phyloP scores from a whole-genome alignment of 2,113 vertebrate genomes.

The Orycteropus afer region DNA sequence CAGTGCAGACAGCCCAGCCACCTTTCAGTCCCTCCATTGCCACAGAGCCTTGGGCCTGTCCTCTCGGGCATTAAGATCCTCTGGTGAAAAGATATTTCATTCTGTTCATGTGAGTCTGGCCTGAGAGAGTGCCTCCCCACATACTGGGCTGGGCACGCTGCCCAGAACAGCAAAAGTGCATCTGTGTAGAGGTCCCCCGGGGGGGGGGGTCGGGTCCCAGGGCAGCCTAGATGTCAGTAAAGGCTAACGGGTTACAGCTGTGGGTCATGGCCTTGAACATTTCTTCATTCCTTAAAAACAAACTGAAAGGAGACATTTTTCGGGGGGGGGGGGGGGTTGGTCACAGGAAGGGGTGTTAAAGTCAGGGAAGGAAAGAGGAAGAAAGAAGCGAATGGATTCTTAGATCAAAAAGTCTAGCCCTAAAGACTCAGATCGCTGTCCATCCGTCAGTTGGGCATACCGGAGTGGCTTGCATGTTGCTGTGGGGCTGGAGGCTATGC shows the following conservation, averaged over 20 bases:
- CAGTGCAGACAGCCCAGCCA: fast-evolving
- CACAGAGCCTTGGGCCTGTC: fast-evolving
- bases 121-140: neutral
- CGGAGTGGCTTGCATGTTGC: neutral
- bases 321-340: fast-evolving
- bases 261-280: neutral
- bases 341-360: neutral
- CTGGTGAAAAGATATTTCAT: neutral
- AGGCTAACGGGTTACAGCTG: slow-evolving; percentile 72
- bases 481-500: neutral
- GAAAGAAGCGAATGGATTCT: neutral
- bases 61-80: neutral
- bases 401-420: neutral
- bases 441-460: neutral
- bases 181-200: slow-evolving; percentile 4
- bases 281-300: slow-evolving; percentile 60
- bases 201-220: neutral
- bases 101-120: neutral
- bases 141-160: slow-evolving; percentile 31
- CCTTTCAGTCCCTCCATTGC: fast-evolving
- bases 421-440: neutral
- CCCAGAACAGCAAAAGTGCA: slow-evolving; percentile 49
- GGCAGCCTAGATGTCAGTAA: slow-evolving; percentile 29
- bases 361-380: neutral
- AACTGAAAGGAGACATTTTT: neutral